Conservation (phyloP, 2,888 invertebrate genomes). For the Campoletis raptor region DNA sequence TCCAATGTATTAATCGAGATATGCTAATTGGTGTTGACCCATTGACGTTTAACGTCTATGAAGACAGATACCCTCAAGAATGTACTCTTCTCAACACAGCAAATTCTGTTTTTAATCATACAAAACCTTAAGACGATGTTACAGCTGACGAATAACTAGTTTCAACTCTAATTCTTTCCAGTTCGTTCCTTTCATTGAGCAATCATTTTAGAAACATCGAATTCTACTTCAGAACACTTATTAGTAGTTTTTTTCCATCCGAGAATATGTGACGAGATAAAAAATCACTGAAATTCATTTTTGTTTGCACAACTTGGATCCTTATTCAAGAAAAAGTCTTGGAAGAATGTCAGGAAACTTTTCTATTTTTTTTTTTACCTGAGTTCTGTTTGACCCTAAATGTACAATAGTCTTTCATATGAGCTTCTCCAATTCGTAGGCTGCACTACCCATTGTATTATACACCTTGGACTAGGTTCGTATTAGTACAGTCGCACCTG, state of each 20-base stretch:
- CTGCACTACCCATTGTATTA: slow-evolving; percentile 27
- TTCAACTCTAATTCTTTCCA: neutral
- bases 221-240: neutral
- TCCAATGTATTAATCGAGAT: neutral
- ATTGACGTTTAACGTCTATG: neutral
- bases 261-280: neutral
- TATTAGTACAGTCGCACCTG: slow-evolving; percentile 81
- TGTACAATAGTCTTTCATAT: neutral
- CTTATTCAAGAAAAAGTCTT: neutral
- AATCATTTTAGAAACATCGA: neutral
- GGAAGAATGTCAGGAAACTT: neutral
- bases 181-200: neutral
- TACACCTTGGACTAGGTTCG: slow-evolving; percentile 71
- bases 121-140: neutral
- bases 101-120: neutral
- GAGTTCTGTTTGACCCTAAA: neutral
- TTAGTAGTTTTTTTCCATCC: neutral
- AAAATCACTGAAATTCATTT: neutral
- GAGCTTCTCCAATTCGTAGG: slow-evolving; percentile 17
- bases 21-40: neutral
- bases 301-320: slow-evolving; percentile 5
- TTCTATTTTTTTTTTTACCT: neutral
- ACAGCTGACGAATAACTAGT: neutral
- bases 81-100: neutral
- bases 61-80: neutral